Conservation (phyloP, 1,140 invertebrate species). For the Vollenhovia emeryi region DNA sequence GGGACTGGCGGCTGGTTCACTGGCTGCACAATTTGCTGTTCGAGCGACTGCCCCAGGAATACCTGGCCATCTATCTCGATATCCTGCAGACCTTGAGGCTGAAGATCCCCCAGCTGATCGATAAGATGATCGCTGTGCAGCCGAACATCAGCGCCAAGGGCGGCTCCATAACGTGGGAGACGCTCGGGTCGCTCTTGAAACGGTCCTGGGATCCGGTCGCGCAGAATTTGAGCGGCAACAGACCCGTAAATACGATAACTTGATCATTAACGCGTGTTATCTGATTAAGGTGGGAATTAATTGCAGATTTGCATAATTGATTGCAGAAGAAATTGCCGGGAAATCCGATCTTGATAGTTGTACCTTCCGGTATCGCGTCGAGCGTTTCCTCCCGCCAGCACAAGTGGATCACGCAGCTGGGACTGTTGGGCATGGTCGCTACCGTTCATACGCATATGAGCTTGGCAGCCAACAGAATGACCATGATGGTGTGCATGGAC, state of each 20-base stretch:
- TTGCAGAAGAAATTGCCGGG: slow-evolving; percentile 90
- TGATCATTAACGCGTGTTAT: slow-evolving; percentile 1
- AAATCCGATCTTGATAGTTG: slow-evolving; percentile 90
- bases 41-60: slow-evolving; percentile 89
- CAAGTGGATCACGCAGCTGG: slow-evolving; percentile 90
- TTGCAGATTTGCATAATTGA: too few species aligned
- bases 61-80: slow-evolving; percentile 92
- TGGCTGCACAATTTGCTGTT: slow-evolving; percentile 93
- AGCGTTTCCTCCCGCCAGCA: slow-evolving; percentile 87
- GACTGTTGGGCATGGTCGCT: slow-evolving; percentile 89
- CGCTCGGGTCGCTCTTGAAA: slow-evolving; percentile 89
- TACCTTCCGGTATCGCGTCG: slow-evolving; percentile 86
- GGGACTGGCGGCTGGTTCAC: slow-evolving; percentile 90
- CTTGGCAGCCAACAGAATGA: slow-evolving; percentile 83
- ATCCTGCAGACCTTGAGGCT: slow-evolving; percentile 91
- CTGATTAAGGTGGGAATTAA: not conserved
- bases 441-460: slow-evolving; percentile 87
- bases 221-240: slow-evolving; percentile 85
- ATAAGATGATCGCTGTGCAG: slow-evolving; percentile 89
- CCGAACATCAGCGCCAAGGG: slow-evolving; percentile 83
- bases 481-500: slow-evolving; percentile 88
- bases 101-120: slow-evolving; percentile 92
- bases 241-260: slow-evolving; percentile 85
- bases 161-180: slow-evolving; percentile 86
- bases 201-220: slow-evolving; percentile 92